Evolutionary conservation across 2,797 vertebrate species (phyloP), one percentile per base, ranked within the genome.

Genomic region (Enteromius mattozi): DNA sequence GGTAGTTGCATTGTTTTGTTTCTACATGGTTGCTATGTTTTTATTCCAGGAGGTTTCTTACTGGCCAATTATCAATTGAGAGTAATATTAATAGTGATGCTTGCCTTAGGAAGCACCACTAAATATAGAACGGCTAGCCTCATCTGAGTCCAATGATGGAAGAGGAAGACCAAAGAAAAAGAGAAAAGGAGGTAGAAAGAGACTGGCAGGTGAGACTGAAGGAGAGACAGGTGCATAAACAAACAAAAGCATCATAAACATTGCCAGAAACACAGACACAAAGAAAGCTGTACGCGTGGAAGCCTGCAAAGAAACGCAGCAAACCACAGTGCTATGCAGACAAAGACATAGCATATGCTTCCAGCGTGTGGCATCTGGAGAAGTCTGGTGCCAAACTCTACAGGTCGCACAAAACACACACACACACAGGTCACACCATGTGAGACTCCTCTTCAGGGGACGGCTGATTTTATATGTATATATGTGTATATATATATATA

Each of bases 341-440:
- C 83, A 83, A 91, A 93, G 88, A 89, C 82, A 85, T 87, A 93
- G 89, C 95, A 94, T 94, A 95, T 95, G 94, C 91, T 91, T 92
- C 90, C 91, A 90, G 89, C 66, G 85, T 79, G 91, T 90, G 92
- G 92, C 94, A 96, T 92, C 94, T 94, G 94, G 92, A 93, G 91
- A 94, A 94, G 93, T 93, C 91, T 93, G 92, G 90, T 94, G 93
- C 91, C 93, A 93, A 91, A 93, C 92, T 94, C 92, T 88, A 94
- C 93, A 92, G 94, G 94, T 95, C 94, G 93, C 91, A 91, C 78
- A 84, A 89, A 92, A 90, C 93, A 91, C 92, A 94, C 89, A 92
- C 40, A 42, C 45, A 90, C 87, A 90, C 66, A 72, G 75, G 56
- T 66, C 56, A 69, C 61, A 61, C 21, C 3, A 71, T 49, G 40